Conservation (phyloP, 2,888 invertebrate species). For the Drosophila koepferae region DNA sequence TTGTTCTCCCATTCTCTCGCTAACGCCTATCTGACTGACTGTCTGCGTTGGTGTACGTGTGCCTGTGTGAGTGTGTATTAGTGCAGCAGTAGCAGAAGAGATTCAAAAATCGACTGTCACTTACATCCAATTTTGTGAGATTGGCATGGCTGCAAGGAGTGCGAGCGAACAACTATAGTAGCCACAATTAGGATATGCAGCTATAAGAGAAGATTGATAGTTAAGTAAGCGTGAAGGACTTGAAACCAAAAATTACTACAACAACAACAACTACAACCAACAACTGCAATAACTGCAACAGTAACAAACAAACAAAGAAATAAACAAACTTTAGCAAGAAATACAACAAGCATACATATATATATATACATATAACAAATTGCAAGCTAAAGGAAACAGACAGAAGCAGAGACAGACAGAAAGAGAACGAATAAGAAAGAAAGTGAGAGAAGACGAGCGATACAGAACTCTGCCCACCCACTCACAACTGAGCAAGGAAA, state of each 20-base stretch:
- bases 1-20: constrained; percentile 11
- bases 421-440: background rate
- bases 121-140: constrained; percentile 23
- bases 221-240: constrained; percentile 42
- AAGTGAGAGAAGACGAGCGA: background rate
- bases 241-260: constrained; percentile 28
- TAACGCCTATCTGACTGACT: constrained; percentile 8
- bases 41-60: background rate
- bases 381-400: background rate
- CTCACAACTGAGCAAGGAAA: background rate
- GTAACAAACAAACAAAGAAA: background rate
- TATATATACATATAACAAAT: background rate
- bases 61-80: constrained; percentile 7
- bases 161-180: constrained; percentile 18
- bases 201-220: constrained; percentile 28
- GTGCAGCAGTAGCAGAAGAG: constrained; percentile 25
- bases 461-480: constrained; percentile 25
- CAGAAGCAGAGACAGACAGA: background rate
- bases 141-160: constrained; percentile 46
- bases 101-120: constrained; percentile 22
- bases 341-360: background rate
- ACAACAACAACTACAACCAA: constrained; percentile 1
- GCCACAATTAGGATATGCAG: constrained; percentile 43
- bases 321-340: constrained; percentile 4
- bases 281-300: background rate